Conservation (phyloP, 1,140 invertebrate genomes). For the Drosophila rufa region DNA sequence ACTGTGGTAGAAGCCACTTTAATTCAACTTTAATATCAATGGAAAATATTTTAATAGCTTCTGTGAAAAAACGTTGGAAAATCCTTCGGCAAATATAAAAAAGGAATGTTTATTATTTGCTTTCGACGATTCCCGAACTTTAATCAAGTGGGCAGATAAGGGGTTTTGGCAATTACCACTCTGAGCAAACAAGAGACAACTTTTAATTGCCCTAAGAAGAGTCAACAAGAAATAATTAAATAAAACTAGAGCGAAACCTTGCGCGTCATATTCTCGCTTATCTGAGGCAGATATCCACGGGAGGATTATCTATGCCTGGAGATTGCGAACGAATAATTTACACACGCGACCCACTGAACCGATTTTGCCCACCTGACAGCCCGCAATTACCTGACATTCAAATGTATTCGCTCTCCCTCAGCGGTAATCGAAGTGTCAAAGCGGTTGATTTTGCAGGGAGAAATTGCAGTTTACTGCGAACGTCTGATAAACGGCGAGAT, state of each 20-base stretch:
- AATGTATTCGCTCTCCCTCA: conserved; percentile 16
- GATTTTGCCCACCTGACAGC: conserved; percentile 22
- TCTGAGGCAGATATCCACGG: conserved; percentile 28
- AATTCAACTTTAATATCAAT: conserved; percentile 51
- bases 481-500: conserved; percentile 28
- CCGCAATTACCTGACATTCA: conserved; percentile 39
- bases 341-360: conserved; percentile 19
- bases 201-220: conserved; percentile 48
- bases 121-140: conserved; percentile 9
- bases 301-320: conserved; percentile 44
- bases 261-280: conserved; percentile 37
- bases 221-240: conserved; percentile 45
- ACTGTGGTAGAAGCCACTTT: conserved; percentile 35
- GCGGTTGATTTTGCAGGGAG: conserved; percentile 1
- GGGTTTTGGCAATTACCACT: conserved; percentile 33
- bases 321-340: conserved; percentile 54
- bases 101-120: conserved; percentile 16
- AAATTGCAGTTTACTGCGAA: conserved; percentile 55
- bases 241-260: conserved; percentile 45
- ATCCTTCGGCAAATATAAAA: conserved; percentile 25
- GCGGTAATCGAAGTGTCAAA: conserved; percentile 31
- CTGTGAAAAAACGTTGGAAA: neutral
- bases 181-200: conserved; percentile 34
- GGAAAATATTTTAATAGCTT: neutral
- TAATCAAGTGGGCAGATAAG: conserved; percentile 32